phyloP scores from a whole-genome alignment of 2,888 invertebrate species.

The Andricus quercusramuli region DNA sequence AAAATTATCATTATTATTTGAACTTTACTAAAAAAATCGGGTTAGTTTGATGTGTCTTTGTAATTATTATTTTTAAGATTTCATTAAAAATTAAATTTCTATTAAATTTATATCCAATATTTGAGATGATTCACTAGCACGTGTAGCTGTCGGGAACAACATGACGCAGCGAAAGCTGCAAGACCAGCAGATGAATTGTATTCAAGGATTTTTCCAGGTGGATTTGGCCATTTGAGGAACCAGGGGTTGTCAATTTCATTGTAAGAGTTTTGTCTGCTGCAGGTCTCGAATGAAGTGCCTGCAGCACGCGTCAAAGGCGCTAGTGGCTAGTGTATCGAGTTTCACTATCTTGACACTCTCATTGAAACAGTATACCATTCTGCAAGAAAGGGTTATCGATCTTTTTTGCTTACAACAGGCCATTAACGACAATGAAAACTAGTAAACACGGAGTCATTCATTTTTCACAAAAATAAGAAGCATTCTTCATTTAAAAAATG shows the following conservation, averaged over 20 bases:
- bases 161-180: constrained; percentile 34
- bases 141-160: not conserved
- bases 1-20: no score
- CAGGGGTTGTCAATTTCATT: constrained; percentile 39
- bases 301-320: constrained; percentile 66
- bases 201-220: constrained; percentile 32
- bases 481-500: not conserved
- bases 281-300: constrained; percentile 3
- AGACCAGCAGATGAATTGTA: constrained; percentile 39
- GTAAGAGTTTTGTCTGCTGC: constrained; percentile 46
- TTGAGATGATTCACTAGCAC: no score
- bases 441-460: not conserved
- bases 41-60: no score
- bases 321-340: constrained; percentile 69
- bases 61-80: no score
- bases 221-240: constrained; percentile 5
- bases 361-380: constrained; percentile 63
- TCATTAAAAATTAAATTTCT: no score
- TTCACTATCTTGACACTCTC: constrained; percentile 64
- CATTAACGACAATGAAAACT: constrained; percentile 35
- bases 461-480: not conserved
- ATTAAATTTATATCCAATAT: no score
- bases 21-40: no score
- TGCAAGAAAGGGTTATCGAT: constrained; percentile 61
- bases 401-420: constrained; percentile 47